Percentiles rank a stretch among this genome's conserved stretches.
These are phyloP conservation scores for Sclerodermus sp. DNA, from an alignment of 2,888 invertebrate species.

Conservation along the genomic window DNA sequence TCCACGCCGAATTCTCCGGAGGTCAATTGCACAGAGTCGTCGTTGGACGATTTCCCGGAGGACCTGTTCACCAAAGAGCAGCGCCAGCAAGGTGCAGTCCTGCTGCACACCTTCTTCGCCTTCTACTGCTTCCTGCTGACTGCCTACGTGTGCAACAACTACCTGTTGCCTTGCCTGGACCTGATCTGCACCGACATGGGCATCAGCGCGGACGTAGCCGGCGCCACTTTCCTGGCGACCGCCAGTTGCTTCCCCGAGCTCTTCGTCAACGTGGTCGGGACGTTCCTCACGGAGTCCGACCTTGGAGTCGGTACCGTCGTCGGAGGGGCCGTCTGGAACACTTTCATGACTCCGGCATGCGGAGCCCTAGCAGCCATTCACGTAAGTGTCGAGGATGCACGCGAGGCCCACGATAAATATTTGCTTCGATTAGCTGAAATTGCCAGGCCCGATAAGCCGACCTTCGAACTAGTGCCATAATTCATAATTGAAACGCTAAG, in stretches of 20 bases:
- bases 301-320: slow-evolving; percentile 87
- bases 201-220: slow-evolving; percentile 86
- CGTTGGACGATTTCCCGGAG: slow-evolving; percentile 63
- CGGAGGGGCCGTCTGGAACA: slow-evolving; percentile 85
- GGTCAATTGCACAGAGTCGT: slow-evolving; percentile 42
- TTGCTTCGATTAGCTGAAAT: too few species aligned
- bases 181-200: slow-evolving; percentile 79
- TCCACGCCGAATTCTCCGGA: too few species aligned
- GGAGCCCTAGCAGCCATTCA: slow-evolving; percentile 74
- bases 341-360: slow-evolving; percentile 80
- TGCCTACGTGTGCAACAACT: slow-evolving; percentile 89
- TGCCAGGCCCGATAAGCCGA: too few species aligned
- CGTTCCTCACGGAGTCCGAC: slow-evolving; percentile 79
- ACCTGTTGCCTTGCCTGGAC: slow-evolving; percentile 88
- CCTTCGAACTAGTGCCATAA: too few species aligned
- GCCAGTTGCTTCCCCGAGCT: slow-evolving; percentile 95
- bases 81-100: slow-evolving; percentile 74
- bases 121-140: slow-evolving; percentile 84
- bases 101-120: slow-evolving; percentile 74
- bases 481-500: too few species aligned
- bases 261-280: slow-evolving; percentile 88
- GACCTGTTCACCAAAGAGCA: slow-evolving; percentile 67
- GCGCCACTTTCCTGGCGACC: slow-evolving; percentile 95
- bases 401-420: too few species aligned
- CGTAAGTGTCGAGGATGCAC: slow-evolving; percentile 58